Base-by-base conservation (phyloP, 2,113 vertebrate genomes). In the Ailuropoda melanoleuca region DNA sequence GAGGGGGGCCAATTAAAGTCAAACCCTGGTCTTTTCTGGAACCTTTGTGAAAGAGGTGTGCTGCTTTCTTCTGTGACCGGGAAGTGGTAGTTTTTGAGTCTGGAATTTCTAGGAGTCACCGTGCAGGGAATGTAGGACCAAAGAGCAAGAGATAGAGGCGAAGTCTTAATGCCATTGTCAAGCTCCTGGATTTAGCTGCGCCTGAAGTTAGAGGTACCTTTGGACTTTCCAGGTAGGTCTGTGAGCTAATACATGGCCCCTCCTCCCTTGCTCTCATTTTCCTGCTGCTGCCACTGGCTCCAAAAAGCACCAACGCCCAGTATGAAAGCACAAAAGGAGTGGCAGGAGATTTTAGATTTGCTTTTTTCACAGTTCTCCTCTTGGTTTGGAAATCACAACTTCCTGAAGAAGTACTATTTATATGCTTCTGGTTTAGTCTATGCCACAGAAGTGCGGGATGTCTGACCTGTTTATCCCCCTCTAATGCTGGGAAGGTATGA, bases 311-410 rank as follows among this genome's bases (percentile, higher is more conserved):
- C 48, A 17, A 87, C 9, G 64, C 34, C 21, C 66, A 75, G 37
- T 74, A 75, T 62, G 72, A 93, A 90, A 56, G 39, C 60, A 78
- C 4, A 46, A 70, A 55, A 64, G 12, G n/a, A 64, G 37, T 58
- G 9, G 29, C 8, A 86, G 68, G 72, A 46, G 15, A 70, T 39
- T 89, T 86, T 56, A 83, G 15, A 58, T 31, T 37, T 90, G 34
- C 23, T 39, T 64, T 92, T 84, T 95, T 18, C 53, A 88, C 37
- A 87, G 19, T 86, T 94, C 82, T 50, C 26, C 24, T 82, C 29
- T 91, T 84, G 75, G 23, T 95, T 89, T 81, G 26, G 87, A 87
- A 96, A 84, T 92, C 56, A 62, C 19, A 92, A 8, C 21, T 96
- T 93, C 77, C 48, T 70, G 68, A 91, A 90, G 62, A 93, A 93